Conservation (phyloP, 2,797 vertebrate genomes). For the Sebastes itinus region DNA sequence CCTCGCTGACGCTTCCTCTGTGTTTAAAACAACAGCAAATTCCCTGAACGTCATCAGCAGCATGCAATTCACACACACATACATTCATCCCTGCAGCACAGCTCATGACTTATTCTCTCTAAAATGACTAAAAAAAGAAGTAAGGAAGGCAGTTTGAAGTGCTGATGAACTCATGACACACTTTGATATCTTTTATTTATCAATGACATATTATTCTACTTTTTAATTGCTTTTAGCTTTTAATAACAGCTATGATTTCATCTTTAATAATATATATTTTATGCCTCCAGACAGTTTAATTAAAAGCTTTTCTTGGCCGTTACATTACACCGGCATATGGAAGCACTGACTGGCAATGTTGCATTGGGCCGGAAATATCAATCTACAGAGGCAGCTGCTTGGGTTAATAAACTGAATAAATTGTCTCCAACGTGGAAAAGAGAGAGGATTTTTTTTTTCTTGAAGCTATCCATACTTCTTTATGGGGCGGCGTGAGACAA, state of each 20-base stretch:
- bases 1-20: slow-evolving; percentile 23
- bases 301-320: neutral
- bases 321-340: neutral
- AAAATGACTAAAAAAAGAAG: slow-evolving; percentile 28
- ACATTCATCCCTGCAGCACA: slow-evolving; percentile 51
- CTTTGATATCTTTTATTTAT: slow-evolving; percentile 26
- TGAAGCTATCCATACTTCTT: slow-evolving; percentile 2
- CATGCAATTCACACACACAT: slow-evolving; percentile 1
- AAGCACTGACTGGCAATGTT: neutral
- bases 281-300: neutral
- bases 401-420: neutral
- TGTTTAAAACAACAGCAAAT: slow-evolving; percentile 37
- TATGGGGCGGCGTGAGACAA: neutral
- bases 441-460: neutral
- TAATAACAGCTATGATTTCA: neutral
- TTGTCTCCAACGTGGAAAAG: neutral
- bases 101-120: slow-evolving; percentile 68
- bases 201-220: neutral
- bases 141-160: slow-evolving; percentile 6
- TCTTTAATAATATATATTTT: neutral
- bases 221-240: slow-evolving; percentile 11
- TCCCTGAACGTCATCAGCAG: slow-evolving; percentile 34
- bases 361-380: neutral
- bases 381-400: neutral
- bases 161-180: slow-evolving; percentile 17